phyloP scores from a whole-genome alignment of 2,888 invertebrate genomes.

The Lutraria lutraria region DNA sequence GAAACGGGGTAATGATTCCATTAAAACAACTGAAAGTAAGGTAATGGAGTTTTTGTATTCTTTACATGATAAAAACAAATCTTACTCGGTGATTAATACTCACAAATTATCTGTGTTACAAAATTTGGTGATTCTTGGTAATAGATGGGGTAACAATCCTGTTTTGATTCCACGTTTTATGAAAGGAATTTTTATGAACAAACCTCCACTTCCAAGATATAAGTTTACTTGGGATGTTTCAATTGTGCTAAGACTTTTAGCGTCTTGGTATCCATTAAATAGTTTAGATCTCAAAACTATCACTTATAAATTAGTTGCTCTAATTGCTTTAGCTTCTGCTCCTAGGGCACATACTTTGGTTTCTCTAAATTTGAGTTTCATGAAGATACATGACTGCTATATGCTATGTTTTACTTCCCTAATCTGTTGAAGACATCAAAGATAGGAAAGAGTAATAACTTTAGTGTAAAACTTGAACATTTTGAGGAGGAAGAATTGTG shows the following conservation, averaged over 20 bases:
- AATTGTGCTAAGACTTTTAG: conserved; percentile 40
- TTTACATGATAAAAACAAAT: conserved; percentile 37
- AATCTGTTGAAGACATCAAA: conserved; percentile 31
- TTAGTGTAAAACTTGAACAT: conserved; percentile 29
- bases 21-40: conserved; percentile 33
- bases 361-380: conserved; percentile 40
- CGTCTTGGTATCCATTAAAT: conserved; percentile 33
- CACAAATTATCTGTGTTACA: conserved; percentile 62
- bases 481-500: conserved; percentile 31
- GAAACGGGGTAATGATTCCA: conserved; percentile 33
- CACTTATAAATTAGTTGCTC: conserved; percentile 51
- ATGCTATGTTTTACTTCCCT: conserved; percentile 33
- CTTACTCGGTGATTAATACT: conserved; percentile 56
- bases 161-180: conserved; percentile 48
- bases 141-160: conserved; percentile 44
- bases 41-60: conserved; percentile 40
- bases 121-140: conserved; percentile 57
- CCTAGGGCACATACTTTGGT: conserved; percentile 55
- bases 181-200: conserved; percentile 49
- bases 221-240: conserved; percentile 57
- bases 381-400: conserved; percentile 27
- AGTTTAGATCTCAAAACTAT: conserved; percentile 51
- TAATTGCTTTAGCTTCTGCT: conserved; percentile 53
- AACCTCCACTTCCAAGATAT: conserved; percentile 41
- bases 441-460: conserved; percentile 21